Evolutionary conservation across 2,797 vertebrate species (phyloP).

Genomic region (Cercopithecus petaurista): DNA sequence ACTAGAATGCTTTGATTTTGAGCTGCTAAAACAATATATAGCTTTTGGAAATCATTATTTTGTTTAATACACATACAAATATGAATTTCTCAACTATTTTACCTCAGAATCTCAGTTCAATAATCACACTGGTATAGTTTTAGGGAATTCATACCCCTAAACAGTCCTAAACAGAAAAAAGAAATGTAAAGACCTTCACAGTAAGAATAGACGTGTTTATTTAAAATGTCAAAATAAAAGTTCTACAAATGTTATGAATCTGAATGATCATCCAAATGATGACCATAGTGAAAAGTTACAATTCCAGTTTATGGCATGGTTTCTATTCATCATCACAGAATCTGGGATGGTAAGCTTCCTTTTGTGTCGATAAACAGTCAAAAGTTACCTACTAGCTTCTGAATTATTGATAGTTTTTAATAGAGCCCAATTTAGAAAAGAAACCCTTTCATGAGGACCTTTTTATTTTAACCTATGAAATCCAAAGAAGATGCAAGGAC

Average conservation of each 20-base stretch:
- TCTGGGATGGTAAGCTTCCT: neutral
- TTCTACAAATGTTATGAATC: neutral
- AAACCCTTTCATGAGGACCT: neutral
- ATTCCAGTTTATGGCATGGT: neutral
- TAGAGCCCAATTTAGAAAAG: neutral
- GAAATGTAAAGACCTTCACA: neutral
- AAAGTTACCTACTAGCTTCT: neutral
- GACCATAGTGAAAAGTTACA: neutral
- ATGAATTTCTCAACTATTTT: neutral
- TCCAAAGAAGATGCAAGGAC: neutral
- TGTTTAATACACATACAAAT: neutral
- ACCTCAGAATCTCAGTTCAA: neutral
- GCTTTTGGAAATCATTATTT: neutral
- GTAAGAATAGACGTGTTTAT: neutral
- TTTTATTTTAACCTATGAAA: constrained; percentile 36
- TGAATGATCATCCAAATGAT: neutral
- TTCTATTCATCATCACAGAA: neutral
- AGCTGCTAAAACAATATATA: neutral
- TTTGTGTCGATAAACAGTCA: neutral
- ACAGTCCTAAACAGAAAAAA: neutral
- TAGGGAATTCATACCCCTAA: neutral
- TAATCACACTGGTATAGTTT: neutral
- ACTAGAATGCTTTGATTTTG: neutral
- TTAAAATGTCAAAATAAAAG: neutral
- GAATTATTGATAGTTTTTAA: neutral